Conservation (phyloP, 2,113 vertebrate species). For the Girardinichthys multiradiatus region DNA sequence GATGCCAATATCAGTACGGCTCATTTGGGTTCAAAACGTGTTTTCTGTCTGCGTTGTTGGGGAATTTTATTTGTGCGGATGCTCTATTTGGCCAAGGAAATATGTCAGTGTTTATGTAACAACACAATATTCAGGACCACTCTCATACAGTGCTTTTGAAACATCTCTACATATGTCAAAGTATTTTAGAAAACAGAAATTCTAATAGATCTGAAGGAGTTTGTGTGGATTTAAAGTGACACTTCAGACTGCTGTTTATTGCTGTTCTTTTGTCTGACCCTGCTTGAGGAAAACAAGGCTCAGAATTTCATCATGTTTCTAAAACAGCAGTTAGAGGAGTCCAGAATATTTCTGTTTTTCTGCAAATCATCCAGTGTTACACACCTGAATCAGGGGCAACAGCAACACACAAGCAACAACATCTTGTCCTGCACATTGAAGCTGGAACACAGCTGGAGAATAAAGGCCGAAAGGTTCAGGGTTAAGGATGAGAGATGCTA, state of each 20-base stretch:
- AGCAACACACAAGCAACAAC: constrained; percentile 15
- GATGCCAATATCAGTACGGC: not conserved
- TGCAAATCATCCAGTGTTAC: constrained; percentile 57
- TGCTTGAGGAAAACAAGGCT: not conserved
- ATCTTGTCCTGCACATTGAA: not conserved
- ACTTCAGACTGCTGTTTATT: not conserved
- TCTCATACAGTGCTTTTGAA: accelerated
- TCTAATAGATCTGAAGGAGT: not conserved
- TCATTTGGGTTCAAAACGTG: constrained; percentile 14
- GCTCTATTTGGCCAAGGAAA: not conserved
- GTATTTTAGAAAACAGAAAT: not conserved
- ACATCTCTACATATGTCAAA: not conserved
- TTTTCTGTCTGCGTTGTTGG: constrained; percentile 26
- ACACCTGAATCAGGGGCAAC: constrained; percentile 19
- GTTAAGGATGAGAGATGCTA: not conserved
- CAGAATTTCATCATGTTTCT: constrained; percentile 12
- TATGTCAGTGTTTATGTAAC: not conserved
- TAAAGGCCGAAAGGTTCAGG: constrained; percentile 13
- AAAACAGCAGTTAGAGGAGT: not conserved
- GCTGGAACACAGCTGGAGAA: constrained; percentile 40
- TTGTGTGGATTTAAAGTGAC: not conserved
- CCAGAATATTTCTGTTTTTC: constrained; percentile 26
- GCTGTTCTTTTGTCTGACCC: constrained; percentile 9
- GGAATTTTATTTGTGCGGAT: constrained; percentile 13
- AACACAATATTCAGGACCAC: not conserved